These are phyloP conservation scores for Fratercula arctica DNA, from an alignment of 2,797 vertebrate species.

Conservation along the genomic window DNA sequence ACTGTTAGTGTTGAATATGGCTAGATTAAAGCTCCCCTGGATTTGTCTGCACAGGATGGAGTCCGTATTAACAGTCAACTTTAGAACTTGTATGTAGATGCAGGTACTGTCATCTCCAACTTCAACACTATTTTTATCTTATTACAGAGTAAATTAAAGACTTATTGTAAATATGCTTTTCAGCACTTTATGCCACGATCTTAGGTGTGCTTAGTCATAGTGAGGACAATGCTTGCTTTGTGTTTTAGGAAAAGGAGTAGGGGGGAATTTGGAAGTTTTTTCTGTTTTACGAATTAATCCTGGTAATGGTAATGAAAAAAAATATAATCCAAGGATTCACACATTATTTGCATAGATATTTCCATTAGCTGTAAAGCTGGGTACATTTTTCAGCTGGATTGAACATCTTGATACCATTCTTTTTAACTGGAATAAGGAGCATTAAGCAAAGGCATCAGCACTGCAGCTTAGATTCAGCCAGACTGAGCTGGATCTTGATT, in stretches of 20 bases:
- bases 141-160: not conserved
- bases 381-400: not conserved
- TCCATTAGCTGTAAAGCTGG: not conserved
- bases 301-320: not conserved
- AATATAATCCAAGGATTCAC: fast-evolving
- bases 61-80: not conserved
- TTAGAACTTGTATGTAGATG: not conserved
- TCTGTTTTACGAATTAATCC: not conserved
- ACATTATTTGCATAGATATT: not conserved
- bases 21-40: not conserved
- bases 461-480: not conserved
- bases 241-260: not conserved
- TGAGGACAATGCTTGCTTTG: not conserved
- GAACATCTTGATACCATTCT: not conserved
- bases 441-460: not conserved
- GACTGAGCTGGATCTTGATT: not conserved
- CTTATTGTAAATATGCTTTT: not conserved
- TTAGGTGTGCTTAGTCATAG: not conserved
- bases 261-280: not conserved
- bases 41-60: not conserved
- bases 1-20: not conserved
- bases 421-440: not conserved
- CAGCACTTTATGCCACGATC: not conserved
- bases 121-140: not conserved
- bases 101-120: not conserved